Evolutionary conservation across 2,113 vertebrate genomes (phyloP).

Genomic region (Probosciger aterrimus): DNA sequence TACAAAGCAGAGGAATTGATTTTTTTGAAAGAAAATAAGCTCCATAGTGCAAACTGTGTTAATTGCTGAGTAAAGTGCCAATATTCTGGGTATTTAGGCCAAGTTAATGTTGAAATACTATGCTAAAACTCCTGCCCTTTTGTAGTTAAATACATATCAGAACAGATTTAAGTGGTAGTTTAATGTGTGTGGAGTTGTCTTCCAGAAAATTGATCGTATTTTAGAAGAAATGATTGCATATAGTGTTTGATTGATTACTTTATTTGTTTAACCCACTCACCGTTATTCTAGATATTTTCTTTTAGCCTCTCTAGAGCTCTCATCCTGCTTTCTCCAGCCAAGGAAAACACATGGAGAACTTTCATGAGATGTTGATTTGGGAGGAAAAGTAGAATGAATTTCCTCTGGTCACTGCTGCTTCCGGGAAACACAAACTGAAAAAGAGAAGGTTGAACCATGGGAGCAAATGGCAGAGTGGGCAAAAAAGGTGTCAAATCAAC

Average conservation of each 20-base stretch:
- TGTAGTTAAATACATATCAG: neutral
- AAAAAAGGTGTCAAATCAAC: neutral
- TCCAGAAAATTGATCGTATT: neutral
- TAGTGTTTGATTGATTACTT: neutral
- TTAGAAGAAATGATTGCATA: neutral
- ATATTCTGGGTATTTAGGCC: neutral
- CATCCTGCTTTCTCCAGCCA: neutral
- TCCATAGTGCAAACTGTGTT: neutral
- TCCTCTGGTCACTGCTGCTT: neutral
- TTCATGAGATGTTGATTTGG: accelerated
- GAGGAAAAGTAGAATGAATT: neutral
- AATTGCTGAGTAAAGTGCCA: neutral
- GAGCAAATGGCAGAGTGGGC: neutral
- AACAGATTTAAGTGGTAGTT: neutral
- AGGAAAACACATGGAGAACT: neutral
- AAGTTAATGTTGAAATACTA: neutral
- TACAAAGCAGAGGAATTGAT: neutral
- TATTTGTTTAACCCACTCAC: neutral
- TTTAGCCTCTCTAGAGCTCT: neutral
- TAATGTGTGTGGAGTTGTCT: neutral
- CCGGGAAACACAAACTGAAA: neutral
- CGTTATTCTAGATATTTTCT: neutral
- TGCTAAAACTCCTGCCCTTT: neutral
- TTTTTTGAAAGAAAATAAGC: neutral
- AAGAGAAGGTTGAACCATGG: too few species aligned